These are phyloP conservation scores for Matsumyia berberina DNA, from an alignment of 2,888 invertebrate genomes.

Conservation along the genomic window DNA sequence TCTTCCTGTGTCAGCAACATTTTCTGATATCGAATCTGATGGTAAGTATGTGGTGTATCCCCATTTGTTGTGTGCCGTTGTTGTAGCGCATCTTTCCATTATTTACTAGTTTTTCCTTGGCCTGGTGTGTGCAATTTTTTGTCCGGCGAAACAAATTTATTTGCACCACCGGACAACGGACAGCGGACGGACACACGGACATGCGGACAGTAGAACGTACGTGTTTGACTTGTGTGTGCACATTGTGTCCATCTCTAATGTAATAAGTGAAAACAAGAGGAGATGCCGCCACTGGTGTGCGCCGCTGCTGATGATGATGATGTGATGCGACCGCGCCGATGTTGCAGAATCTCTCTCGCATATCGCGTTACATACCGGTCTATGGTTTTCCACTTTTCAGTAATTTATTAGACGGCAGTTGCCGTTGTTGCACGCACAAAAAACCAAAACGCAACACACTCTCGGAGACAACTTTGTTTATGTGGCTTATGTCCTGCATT, in stretches of 20 bases:
- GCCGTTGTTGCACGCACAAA: slow-evolving; percentile 67
- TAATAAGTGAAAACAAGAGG: slow-evolving; percentile 67
- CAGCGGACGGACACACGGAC: slow-evolving; percentile 12
- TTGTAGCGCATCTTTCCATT: slow-evolving; percentile 64
- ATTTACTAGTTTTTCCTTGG: slow-evolving; percentile 63
- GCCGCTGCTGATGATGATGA: slow-evolving; percentile 44
- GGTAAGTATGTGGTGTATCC: slow-evolving; percentile 34
- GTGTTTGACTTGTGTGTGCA: slow-evolving; percentile 49
- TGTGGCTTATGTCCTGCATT: slow-evolving; percentile 66
- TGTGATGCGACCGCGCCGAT: slow-evolving; percentile 49
- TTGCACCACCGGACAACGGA: slow-evolving; percentile 54
- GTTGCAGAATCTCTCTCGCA: slow-evolving; percentile 60
- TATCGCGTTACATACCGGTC: slow-evolving; percentile 72
- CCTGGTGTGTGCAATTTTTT: slow-evolving; percentile 8
- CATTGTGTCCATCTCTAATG: slow-evolving; percentile 61
- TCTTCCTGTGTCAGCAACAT: slow-evolving; percentile 70
- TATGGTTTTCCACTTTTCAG: slow-evolving; percentile 60
- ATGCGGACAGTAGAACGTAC: slow-evolving; percentile 30
- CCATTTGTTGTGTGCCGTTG: slow-evolving; percentile 41
- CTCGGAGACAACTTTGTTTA: slow-evolving; percentile 54
- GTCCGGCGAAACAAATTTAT: slow-evolving; percentile 62
- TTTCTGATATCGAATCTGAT: slow-evolving; percentile 65
- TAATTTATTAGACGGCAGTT: slow-evolving; percentile 71
- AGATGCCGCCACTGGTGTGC: slow-evolving; percentile 61
- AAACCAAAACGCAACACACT: slow-evolving; percentile 2